Percentiles rank a stretch among this genome's conserved stretches.
phyloP scores from a whole-genome alignment of 2,113 vertebrate genomes.

The Stomatorhinus ivindoensis region DNA sequence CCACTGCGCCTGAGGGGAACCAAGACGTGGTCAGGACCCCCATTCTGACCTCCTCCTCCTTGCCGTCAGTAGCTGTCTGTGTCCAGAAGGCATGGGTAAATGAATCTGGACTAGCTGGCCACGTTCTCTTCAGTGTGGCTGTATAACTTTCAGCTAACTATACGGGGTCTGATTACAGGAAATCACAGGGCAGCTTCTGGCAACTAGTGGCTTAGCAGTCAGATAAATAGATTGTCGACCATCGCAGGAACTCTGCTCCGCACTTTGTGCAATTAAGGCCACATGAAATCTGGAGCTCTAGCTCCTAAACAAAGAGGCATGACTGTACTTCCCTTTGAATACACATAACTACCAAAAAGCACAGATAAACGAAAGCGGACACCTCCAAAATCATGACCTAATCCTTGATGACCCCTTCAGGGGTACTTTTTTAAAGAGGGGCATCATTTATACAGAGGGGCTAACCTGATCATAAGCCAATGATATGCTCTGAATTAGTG shows the following conservation, averaged over 20 bases:
- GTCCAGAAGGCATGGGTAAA: not conserved
- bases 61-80: not conserved
- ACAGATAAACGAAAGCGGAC: not conserved
- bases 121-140: not conserved
- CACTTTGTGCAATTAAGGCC: not conserved
- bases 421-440: not conserved
- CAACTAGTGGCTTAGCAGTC: not conserved
- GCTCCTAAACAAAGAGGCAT: not conserved
- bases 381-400: not conserved
- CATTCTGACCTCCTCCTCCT: not conserved
- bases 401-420: not conserved
- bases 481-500: not conserved
- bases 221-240: not conserved
- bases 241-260: not conserved
- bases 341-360: not conserved
- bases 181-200: not conserved
- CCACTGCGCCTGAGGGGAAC: constrained; percentile 75
- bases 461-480: not conserved
- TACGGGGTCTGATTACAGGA: not conserved
- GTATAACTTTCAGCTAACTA: not conserved
- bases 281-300: not conserved
- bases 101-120: not conserved
- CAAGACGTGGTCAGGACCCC: not conserved
- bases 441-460: not conserved
- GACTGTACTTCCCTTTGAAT: not conserved